phyloP scores from a whole-genome alignment of 2,797 vertebrate species.

The Catharus ustulatus region DNA sequence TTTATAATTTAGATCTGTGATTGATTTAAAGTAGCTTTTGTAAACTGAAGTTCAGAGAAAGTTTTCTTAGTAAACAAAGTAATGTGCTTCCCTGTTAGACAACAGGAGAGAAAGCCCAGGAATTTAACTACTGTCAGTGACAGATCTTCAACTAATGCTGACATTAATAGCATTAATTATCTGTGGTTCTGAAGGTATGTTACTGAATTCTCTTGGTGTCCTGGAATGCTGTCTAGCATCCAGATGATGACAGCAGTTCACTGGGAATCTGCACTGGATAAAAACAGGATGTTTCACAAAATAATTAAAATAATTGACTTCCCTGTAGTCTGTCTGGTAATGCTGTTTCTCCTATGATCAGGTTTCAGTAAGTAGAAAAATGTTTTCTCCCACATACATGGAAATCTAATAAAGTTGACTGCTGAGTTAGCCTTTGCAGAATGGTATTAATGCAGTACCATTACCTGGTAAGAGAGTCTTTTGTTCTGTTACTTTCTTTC shows the following conservation, averaged over 20 bases:
- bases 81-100: not conserved
- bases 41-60: not conserved
- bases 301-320: not conserved
- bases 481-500: not conserved
- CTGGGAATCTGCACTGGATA: not conserved
- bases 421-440: not conserved
- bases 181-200: conserved; percentile 19
- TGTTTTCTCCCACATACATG: not conserved
- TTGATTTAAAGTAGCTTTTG: not conserved
- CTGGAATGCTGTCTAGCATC: not conserved
- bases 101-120: not conserved
- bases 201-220: not conserved
- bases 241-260: conserved; percentile 21
- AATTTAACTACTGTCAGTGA: not conserved
- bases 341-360: not conserved
- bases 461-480: not conserved
- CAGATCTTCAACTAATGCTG: not conserved
- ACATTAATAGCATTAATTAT: not conserved
- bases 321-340: not conserved
- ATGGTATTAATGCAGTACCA: not conserved
- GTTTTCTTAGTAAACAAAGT: not conserved
- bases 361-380: not conserved
- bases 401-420: not conserved
- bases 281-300: conserved; percentile 24
- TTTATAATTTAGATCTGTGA: not conserved